Base-by-base conservation (phyloP, 53 echinoderm and acorn worm species). In the Echinometra lucunter region DNA sequence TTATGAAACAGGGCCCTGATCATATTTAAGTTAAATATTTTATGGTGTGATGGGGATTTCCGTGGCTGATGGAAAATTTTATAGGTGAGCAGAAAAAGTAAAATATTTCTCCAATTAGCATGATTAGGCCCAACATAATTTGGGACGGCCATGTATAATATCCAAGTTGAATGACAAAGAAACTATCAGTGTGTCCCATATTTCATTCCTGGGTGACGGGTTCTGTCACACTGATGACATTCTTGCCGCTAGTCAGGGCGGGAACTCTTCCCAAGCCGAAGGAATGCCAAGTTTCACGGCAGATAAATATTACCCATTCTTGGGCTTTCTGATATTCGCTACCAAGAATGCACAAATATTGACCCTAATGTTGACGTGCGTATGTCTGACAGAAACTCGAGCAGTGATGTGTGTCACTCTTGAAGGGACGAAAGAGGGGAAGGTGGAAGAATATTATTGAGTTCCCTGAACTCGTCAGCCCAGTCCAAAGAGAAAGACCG, bases 291-390 rank as follows among this genome's bases (percentile, higher is more conserved):
- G 49, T 49, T 74, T 85, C 49, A 85, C 11, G 85, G 85, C 85
- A 30, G 85, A 85, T 85, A 49, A 85, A 85, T 85, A 85, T 49
- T n/a, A 47, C 27, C 49, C 85, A 85, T 85, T 85, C 85, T 49
- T 40, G 47, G 11, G 28, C 85, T 45, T 85, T 63, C 90, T 47
- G 58, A 58, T 58, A 37, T 34, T 60, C 63, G 25, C 37, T 90
- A 58, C 37, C 7, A 38, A 63, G 90, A 90, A 90, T 90, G 90
- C 58, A 63, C 90, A 90, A 90, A 90, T 90, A 90, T 90, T 90
- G 90, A 90, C 63, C 58, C 63, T 90, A 37, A 58, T 90, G 60
- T 90, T 90, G 90, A 90, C 90, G 63, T 90, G 58, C 90, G 63
- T 90, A 90, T 90, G 90, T 60, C 58, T 90, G 58, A 23, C 27